phyloP scores from a whole-genome alignment of 2,797 vertebrate genomes.

The Tangara arthus region DNA sequence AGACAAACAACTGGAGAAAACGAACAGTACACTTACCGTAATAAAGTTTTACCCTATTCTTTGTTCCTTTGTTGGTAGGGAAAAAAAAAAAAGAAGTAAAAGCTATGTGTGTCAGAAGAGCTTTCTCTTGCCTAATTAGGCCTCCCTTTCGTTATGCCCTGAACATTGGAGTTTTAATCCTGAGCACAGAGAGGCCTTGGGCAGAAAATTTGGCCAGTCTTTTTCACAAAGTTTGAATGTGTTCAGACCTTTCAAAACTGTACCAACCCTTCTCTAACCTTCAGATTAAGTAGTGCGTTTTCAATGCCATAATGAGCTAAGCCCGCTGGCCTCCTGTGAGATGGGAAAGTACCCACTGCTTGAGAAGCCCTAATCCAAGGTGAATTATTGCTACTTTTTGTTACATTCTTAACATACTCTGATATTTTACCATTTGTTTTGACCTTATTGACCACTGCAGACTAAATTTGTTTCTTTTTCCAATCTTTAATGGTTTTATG shows the following conservation, averaged over 20 bases:
- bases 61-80: background rate
- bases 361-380: background rate
- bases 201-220: conserved; percentile 43
- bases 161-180: conserved; percentile 53
- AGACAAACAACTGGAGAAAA: conserved; percentile 16
- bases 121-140: conserved; percentile 22
- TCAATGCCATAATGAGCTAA: conserved; percentile 48
- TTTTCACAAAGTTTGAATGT: conserved; percentile 34
- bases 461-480: background rate
- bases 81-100: background rate
- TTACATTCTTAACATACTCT: conserved; percentile 17
- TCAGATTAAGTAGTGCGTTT: conserved; percentile 34
- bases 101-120: conserved; percentile 27
- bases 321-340: background rate
- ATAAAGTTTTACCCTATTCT: conserved; percentile 31
- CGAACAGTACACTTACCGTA: background rate
- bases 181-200: conserved; percentile 31
- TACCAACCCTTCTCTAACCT: conserved; percentile 24
- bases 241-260: conserved; percentile 49
- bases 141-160: conserved; percentile 15
- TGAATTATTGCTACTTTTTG: conserved; percentile 28
- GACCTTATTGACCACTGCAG: background rate
- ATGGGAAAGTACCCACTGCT: conserved; percentile 7
- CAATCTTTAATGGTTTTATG: background rate
- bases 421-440: background rate